Percentiles rank a stretch among this genome's conserved stretches.
Conservation (phyloP, 2,888 invertebrate species). For the Cosmopolites sordidus region DNA sequence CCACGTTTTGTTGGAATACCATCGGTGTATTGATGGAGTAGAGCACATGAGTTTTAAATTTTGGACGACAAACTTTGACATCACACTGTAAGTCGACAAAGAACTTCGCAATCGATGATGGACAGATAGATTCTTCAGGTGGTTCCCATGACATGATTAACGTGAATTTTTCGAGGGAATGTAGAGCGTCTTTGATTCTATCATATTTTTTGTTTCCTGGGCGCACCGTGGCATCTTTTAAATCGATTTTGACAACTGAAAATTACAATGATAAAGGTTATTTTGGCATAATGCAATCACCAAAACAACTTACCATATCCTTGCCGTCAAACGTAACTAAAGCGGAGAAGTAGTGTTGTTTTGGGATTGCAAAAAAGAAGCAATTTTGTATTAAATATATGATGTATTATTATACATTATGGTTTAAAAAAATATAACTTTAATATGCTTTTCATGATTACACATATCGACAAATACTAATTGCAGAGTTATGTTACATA, state of each 20-base stretch:
- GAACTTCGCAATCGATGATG: slow-evolving; percentile 59
- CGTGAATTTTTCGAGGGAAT: slow-evolving; percentile 46
- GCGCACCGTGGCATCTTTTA: slow-evolving; percentile 48
- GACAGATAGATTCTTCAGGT: slow-evolving; percentile 50
- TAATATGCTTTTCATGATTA: no score
- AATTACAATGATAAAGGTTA: slow-evolving; percentile 4
- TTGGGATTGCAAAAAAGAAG: slow-evolving; percentile 7
- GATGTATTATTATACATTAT: slow-evolving; percentile 6
- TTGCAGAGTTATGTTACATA: no score
- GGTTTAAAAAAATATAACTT: slow-evolving; percentile 4
- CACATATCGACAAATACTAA: no score
- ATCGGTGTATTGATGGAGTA: slow-evolving; percentile 48
- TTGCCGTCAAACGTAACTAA: no score
- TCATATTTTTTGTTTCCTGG: slow-evolving; percentile 51
- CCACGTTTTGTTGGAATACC: slow-evolving; percentile 25
- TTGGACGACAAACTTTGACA: slow-evolving; percentile 49
- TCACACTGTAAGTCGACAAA: slow-evolving; percentile 49
- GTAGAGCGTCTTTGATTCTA: slow-evolving; percentile 44
- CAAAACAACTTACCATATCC: slow-evolving; percentile 17
- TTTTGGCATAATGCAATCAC: background rate
- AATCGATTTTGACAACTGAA: slow-evolving; percentile 53
- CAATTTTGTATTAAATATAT: slow-evolving; percentile 2
- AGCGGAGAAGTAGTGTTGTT: slow-evolving; percentile 12
- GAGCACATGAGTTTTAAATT: slow-evolving; percentile 39
- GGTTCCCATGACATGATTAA: slow-evolving; percentile 55